Base-by-base conservation (phyloP, 2,888 invertebrate species). In the Scaptomyza parva region DNA sequence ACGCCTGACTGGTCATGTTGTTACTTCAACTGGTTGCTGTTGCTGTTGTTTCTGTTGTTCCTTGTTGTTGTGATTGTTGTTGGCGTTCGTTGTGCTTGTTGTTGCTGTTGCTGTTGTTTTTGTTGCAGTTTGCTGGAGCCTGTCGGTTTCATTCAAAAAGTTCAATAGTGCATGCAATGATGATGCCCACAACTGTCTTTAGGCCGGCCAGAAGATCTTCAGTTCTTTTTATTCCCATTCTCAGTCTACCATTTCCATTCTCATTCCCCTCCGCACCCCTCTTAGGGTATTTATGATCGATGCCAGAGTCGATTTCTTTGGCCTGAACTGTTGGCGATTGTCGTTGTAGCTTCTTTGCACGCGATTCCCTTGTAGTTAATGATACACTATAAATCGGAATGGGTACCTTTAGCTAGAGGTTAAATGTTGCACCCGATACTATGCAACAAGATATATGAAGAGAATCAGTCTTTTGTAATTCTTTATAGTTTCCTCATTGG, bases 81-180 rank as follows among this genome's bases (percentile, higher is more conserved):
- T 50, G n/a, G n/a, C n/a, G n/a, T n/a, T n/a, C n/a, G 71, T 24
- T 20, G 60, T 41, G 61, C 24, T 26, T 51, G 71, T 51, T 60
- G 72, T 54, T 54, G 61, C 59, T 59, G 64, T n/a, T n/a, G n/a
- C n/a, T n/a, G 71, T 24, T 20, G 60, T 41, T 63, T 26, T 26
- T 51, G 71, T 51, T 60, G 72, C 61, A 40, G 62, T 20, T 54
- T 54, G 61, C 59, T 59, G 64, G 39, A 60, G 86, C 70, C 87
- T 87, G 87, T 87, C 87, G 87, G 82, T 87, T 87, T 88, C 84
- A 86, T 84, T 88, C 84, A 83, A 69, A 73, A 78, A 84, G 84
- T 84, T 84, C 84, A 88, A 84, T 86, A 84, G 84, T 88, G 88
- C 88, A 84, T 88, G 86, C 84, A 79, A 35, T 35, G 35, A 84